These are phyloP conservation scores for Zaprionus lachaisei DNA, from an alignment of 1,140 invertebrate species.

Conservation along the genomic window DNA sequence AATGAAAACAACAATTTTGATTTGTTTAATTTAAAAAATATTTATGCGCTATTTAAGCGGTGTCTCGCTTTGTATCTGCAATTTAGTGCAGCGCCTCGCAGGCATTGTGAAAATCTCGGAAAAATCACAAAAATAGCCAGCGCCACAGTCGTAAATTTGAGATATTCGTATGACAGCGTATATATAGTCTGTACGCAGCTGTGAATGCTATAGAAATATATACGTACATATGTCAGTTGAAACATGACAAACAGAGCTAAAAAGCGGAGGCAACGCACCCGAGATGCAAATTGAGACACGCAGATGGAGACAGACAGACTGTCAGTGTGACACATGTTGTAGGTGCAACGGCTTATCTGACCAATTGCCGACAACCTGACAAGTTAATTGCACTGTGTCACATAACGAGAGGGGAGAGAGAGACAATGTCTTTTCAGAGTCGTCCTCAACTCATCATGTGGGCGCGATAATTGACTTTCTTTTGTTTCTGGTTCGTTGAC, in stretches of 20 bases:
- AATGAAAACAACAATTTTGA: conserved; percentile 37
- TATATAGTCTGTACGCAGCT: conserved; percentile 21
- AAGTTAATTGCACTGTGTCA: conserved; percentile 71
- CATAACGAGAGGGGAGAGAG: neutral
- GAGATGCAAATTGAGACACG: conserved; percentile 3
- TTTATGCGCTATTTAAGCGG: conserved; percentile 68
- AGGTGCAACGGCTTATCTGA: conserved; percentile 56
- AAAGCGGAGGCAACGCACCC: conserved; percentile 47
- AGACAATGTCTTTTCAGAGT: conserved; percentile 25
- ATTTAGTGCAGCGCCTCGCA: conserved; percentile 44
- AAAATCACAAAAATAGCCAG: conserved; percentile 35
- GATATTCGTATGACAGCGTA: conserved; percentile 42
- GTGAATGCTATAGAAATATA: neutral
- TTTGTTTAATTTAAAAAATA: conserved; percentile 66
- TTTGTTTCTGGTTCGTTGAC: conserved; percentile 69
- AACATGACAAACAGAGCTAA: conserved; percentile 25
- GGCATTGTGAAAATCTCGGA: conserved; percentile 29
- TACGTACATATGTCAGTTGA: neutral
- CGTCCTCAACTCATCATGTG: conserved; percentile 3
- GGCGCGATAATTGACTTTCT: conserved; percentile 24
- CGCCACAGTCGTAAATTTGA: conserved; percentile 58
- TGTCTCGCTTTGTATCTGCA: conserved; percentile 19
- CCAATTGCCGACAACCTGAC: conserved; percentile 65
- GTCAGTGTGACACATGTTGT: conserved; percentile 26
- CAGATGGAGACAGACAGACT: conserved; percentile 27